A percentile compares a stretch with the other conserved stretches of the same genome.
phyloP scores from a whole-genome alignment of 1,140 invertebrate species.

The Calephelis nemesis region DNA sequence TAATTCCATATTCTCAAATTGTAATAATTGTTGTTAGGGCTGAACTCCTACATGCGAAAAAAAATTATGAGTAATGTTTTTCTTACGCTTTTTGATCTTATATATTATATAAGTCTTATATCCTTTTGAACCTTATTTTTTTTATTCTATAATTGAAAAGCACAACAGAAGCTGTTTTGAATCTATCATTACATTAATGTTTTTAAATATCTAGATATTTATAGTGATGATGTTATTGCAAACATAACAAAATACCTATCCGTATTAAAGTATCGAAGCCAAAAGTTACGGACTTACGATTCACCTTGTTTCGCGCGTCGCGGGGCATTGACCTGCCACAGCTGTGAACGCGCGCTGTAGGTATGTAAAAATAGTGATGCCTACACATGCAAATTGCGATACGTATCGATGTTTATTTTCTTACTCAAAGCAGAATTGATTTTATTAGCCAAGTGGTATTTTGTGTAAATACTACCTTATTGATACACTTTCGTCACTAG shows the following conservation, averaged over 20 bases:
- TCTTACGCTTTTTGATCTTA: no score
- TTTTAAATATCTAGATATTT: background rate
- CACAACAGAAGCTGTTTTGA: no score
- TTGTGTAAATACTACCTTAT: background rate
- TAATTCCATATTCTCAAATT: no score
- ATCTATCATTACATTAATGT: no score
- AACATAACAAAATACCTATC: background rate
- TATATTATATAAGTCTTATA: no score
- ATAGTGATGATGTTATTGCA: slow-evolving; percentile 1
- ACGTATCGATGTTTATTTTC: slow-evolving; percentile 23
- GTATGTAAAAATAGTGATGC: slow-evolving; percentile 53
- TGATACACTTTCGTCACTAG: no score
- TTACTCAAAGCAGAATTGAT: background rate
- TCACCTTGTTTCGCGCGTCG: slow-evolving; percentile 70
- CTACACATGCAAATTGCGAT: slow-evolving; percentile 38
- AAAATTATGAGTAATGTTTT: no score
- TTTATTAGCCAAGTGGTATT: background rate
- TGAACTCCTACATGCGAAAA: no score
- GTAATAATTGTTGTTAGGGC: no score
- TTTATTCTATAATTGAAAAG: no score
- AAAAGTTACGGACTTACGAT: slow-evolving; percentile 60
- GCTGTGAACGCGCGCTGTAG: slow-evolving; percentile 54
- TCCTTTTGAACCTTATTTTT: no score
- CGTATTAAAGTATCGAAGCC: slow-evolving; percentile 36
- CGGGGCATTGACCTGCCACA: slow-evolving; percentile 62